Conservation (phyloP, 2,888 invertebrate genomes). For the Sphecodes monilicornis region DNA sequence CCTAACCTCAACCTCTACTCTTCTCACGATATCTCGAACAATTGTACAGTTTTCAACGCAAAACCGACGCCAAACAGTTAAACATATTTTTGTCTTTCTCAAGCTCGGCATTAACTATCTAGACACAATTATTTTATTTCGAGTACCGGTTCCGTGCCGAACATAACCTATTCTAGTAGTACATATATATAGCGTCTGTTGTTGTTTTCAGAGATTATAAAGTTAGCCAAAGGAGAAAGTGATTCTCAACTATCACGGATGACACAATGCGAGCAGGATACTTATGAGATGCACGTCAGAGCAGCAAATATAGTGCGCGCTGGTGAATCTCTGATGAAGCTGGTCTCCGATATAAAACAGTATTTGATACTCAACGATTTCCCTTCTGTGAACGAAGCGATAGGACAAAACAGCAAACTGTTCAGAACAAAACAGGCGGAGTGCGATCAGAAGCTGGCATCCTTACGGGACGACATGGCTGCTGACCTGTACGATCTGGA, state of each 20-base stretch:
- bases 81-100: background rate
- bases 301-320: slow-evolving; percentile 98
- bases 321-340: slow-evolving; percentile 98
- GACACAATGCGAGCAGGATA: slow-evolving; percentile 97
- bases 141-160: background rate
- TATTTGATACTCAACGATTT: slow-evolving; percentile 99
- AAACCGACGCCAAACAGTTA: too few relatives aligned
- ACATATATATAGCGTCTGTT: slow-evolving; percentile 1
- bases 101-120: accelerated
- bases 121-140: background rate
- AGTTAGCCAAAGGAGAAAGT: slow-evolving; percentile 94
- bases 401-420: slow-evolving; percentile 95
- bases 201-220: slow-evolving; percentile 91
- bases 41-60: background rate
- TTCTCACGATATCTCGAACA: background rate
- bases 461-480: slow-evolving; percentile 96
- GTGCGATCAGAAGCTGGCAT: slow-evolving; percentile 96
- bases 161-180: slow-evolving; percentile 1
- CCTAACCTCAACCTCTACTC: slow-evolving; percentile 54
- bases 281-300: slow-evolving; percentile 98
- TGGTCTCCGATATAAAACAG: slow-evolving; percentile 99
- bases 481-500: slow-evolving; percentile 96
- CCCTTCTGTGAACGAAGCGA: slow-evolving; percentile 98
- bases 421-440: slow-evolving; percentile 96
- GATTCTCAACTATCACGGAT: slow-evolving; percentile 95